A percentile compares a stretch with the other conserved stretches of the same genome.
Conservation (phyloP, 1,140 invertebrate species). For the Trypoxylus dichotomus region DNA sequence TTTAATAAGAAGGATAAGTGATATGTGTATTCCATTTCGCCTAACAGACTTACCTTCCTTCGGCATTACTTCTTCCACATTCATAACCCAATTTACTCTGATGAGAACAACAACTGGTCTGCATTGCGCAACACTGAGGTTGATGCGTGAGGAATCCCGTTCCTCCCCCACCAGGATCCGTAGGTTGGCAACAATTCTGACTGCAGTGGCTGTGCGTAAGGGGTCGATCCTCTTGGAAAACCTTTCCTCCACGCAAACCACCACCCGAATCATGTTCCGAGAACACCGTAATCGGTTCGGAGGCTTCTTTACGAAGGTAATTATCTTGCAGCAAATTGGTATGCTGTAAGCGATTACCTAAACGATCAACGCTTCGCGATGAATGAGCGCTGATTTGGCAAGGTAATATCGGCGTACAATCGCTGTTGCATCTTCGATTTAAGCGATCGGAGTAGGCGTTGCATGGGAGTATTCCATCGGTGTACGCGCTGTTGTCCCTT, state of each 20-base stretch:
- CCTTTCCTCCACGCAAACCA: background rate
- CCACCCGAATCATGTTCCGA: background rate
- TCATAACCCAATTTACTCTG: background rate
- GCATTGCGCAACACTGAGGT: conserved; percentile 9
- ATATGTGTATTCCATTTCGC: too few relatives aligned
- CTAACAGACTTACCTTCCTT: background rate
- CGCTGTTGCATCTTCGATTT: conserved; percentile 42
- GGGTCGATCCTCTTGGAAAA: background rate
- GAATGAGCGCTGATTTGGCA: background rate
- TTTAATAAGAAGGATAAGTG: too few relatives aligned
- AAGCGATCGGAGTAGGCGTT: conserved; percentile 28
- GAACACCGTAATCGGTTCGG: background rate
- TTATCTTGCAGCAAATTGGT: background rate
- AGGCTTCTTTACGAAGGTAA: background rate
- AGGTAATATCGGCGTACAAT: conserved; percentile 37
- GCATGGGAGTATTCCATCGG: conserved; percentile 39
- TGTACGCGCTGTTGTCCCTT: conserved; percentile 47
- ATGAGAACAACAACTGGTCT: background rate
- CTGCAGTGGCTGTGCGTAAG: conserved; percentile 39
- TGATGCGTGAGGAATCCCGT: background rate
- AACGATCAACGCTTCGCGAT: conserved; percentile 3
- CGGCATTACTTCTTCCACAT: background rate
- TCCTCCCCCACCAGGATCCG: conserved; percentile 27
- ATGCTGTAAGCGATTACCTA: background rate
- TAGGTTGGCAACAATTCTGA: conserved; percentile 36